Conservation (phyloP, 2,888 invertebrate species). For the Caenorhabditis sp. region DNA sequence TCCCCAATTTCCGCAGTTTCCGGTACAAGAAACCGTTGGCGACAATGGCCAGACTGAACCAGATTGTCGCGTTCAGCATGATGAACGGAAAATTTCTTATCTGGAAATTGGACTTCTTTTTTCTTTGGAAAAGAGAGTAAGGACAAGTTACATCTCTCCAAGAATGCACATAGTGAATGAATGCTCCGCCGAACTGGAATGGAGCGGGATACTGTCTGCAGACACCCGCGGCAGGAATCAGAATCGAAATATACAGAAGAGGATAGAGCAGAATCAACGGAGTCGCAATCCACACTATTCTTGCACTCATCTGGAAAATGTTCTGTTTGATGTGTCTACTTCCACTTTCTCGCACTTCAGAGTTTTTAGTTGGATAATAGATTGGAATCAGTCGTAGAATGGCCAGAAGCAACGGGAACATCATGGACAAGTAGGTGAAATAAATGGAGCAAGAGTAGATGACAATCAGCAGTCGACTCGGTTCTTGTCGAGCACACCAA, state of each 20-base stretch:
- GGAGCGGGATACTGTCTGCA: conserved; percentile 4
- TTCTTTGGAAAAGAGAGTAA: neutral
- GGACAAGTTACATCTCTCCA: conserved; percentile 3
- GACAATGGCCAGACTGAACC: neutral
- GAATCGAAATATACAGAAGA: neutral
- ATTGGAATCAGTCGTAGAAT: neutral
- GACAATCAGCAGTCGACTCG: neutral
- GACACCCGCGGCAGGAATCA: neutral
- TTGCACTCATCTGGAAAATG: neutral
- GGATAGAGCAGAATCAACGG: neutral
- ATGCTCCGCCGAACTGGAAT: neutral
- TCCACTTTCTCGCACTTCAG: neutral
- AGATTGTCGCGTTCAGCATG: neutral
- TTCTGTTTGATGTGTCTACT: neutral
- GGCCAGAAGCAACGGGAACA: neutral
- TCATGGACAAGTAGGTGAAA: conserved; percentile 4
- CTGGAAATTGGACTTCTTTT: neutral
- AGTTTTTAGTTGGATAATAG: neutral
- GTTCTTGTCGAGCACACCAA: neutral
- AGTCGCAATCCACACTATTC: neutral
- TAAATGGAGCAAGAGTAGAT: neutral
- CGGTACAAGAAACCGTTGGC: neutral
- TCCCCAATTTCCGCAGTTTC: neutral
- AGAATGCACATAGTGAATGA: neutral
- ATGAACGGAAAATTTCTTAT: neutral